Base-by-base conservation (phyloP, 2,888 invertebrate species). In the Iselma pallidipennis region DNA sequence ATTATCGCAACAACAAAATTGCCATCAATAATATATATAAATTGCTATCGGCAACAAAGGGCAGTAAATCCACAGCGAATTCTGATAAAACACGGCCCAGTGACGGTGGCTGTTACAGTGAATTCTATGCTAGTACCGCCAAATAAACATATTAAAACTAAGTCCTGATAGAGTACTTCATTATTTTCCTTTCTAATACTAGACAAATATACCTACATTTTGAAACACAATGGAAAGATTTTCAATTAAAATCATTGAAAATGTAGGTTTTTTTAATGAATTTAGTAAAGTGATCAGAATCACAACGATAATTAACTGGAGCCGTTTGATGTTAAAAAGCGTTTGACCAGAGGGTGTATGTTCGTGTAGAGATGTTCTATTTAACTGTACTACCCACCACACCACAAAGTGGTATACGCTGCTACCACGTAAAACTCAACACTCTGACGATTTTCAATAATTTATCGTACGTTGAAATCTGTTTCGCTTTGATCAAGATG, bases 401-500 rank as follows among this genome's bases (percentile, higher is more conserved):
- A n/a, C n/a, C n/a, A n/a, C n/a, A n/a, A n/a, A n/a, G n/a, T n/a
- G n/a, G n/a, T n/a, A n/a, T n/a, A n/a, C n/a, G n/a, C n/a, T 25
- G 25, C 6, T 25, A 25, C 3, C 25, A 25, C 6, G 25, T 4
- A 3, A 25, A 25, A 25, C 25, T 25, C 25, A 3, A 25, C 25
- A 25, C 25, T 25, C 6, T 37, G n/a, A 16, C 14, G 14, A 14
- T 62, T 63, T 51, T 57, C 59, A 68, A 68, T 70, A 70, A 70
- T 70, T 64, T 64, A 69, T 66, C 50, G 42, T 53, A 63, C 49
- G 55, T 28, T 62, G 56, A 62, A 67, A 64, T 67, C 59, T 52
- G 66, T 48, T 66, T 52, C 57, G 59, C 71, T 71, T 69, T 69
- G 69, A 71, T 69, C 69, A 68, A 61, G 61, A 59, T 58, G 66